Evolutionary conservation across 1,140 invertebrate species (phyloP).

Genomic region (Antheraea mylitta): DNA sequence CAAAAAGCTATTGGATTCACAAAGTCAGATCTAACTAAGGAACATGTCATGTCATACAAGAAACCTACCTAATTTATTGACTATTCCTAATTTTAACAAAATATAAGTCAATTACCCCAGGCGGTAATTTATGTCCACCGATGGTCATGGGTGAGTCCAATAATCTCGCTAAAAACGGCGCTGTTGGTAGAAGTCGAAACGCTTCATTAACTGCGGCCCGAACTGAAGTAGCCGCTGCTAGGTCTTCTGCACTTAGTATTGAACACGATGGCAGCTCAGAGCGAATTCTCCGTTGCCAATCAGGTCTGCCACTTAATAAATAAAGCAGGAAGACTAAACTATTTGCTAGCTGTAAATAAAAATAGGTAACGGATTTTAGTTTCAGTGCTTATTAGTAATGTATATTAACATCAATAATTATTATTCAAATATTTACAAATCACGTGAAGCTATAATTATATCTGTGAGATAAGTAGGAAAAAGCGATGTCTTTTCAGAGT

Average conservation of each 20-base stretch:
- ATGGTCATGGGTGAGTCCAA: constrained; percentile 87
- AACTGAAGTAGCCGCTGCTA: constrained; percentile 86
- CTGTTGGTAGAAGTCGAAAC: constrained; percentile 90
- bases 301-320: constrained; percentile 84
- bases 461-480: no score
- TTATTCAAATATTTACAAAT: no score
- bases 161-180: constrained; percentile 90
- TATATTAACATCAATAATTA: no score
- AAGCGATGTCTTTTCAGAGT: no score
- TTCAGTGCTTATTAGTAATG: neutral
- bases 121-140: constrained; percentile 86
- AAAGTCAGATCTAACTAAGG: no score
- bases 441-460: no score
- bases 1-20: no score
- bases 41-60: no score
- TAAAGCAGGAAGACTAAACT: constrained; percentile 89
- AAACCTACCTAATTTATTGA: neutral
- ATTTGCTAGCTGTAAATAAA: constrained; percentile 85
- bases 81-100: constrained; percentile 8
- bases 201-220: constrained; percentile 93
- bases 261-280: constrained; percentile 84
- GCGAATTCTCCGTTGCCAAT: constrained; percentile 86
- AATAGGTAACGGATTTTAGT: no score
- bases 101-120: constrained; percentile 82
- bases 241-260: constrained; percentile 80